Conservation (phyloP, 2,113 vertebrate species). For the Philantomba maxwellii region DNA sequence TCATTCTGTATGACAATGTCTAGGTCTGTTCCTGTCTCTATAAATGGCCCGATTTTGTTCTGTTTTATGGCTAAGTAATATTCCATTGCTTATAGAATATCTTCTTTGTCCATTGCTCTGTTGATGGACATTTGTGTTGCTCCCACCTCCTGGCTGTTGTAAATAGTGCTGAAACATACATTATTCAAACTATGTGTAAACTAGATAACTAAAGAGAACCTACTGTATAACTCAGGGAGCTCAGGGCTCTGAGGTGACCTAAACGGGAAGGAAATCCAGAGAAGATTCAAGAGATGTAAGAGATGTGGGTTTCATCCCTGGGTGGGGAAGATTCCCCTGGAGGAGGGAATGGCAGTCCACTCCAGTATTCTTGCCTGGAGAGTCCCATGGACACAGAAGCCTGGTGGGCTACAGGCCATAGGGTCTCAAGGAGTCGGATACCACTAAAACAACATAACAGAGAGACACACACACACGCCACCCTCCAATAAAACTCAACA, state of each 20-base stretch:
- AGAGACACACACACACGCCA: neutral
- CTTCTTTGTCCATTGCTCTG: neutral
- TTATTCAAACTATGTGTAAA: neutral
- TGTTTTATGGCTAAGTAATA: neutral
- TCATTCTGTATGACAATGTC: neutral
- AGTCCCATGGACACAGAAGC: neutral
- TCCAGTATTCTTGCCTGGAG: neutral
- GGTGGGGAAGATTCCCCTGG: neutral
- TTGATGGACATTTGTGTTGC: neutral
- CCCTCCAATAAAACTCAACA: neutral
- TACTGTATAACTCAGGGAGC: neutral
- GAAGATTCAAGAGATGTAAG: accelerated
- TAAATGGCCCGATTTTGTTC: neutral
- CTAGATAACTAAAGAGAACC: neutral
- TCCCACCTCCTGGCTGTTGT: neutral
- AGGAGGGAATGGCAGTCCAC: neutral
- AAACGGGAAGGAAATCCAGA: neutral
- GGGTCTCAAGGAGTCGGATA: neutral
- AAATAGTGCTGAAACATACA: neutral
- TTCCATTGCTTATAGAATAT: neutral
- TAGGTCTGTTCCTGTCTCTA: neutral
- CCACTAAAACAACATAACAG: accelerated
- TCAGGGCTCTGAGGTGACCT: neutral
- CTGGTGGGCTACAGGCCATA: neutral
- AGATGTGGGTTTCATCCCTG: neutral